phyloP scores from a whole-genome alignment of 1,140 invertebrate genomes.

The Drosophila chauvacae region DNA sequence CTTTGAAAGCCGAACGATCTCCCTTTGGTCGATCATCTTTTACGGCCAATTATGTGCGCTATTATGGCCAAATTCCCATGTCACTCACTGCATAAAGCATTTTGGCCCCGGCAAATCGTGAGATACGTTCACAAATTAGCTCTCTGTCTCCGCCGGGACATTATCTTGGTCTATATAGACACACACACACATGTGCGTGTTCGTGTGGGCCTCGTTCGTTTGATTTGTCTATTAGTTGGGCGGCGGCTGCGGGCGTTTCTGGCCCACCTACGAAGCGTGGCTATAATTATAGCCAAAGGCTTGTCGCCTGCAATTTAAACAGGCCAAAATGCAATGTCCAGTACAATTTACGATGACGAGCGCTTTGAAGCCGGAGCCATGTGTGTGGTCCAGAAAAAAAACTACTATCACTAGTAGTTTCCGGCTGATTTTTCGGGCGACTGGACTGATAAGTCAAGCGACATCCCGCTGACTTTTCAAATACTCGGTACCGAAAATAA shows the following conservation, averaged over 20 bases:
- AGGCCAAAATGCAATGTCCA: conserved; percentile 48
- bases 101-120: conserved; percentile 48
- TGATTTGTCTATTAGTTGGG: conserved; percentile 69
- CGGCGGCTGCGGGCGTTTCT: conserved; percentile 1
- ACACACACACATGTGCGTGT: conserved; percentile 1
- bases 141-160: conserved; percentile 49
- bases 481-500: not conserved
- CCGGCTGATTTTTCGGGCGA: conserved; percentile 30
- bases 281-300: conserved; percentile 79
- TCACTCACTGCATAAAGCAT: conserved; percentile 76
- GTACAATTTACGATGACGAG: conserved; percentile 63
- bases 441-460: conserved; percentile 20
- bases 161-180: conserved; percentile 36
- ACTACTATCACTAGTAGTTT: conserved; percentile 33
- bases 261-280: conserved; percentile 73
- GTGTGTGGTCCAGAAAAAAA: conserved; percentile 26
- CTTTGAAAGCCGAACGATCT: conserved; percentile 53
- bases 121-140: conserved; percentile 83
- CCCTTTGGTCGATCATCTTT: conserved; percentile 53
- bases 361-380: conserved; percentile 64
- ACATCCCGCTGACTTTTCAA: conserved; percentile 22
- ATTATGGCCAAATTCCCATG: conserved; percentile 82
- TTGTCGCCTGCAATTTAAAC: conserved; percentile 72
- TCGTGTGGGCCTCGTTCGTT: conserved; percentile 42
- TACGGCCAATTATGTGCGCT: conserved; percentile 75